phyloP scores from a whole-genome alignment of 2,113 vertebrate species.

The Petroica traversi region DNA sequence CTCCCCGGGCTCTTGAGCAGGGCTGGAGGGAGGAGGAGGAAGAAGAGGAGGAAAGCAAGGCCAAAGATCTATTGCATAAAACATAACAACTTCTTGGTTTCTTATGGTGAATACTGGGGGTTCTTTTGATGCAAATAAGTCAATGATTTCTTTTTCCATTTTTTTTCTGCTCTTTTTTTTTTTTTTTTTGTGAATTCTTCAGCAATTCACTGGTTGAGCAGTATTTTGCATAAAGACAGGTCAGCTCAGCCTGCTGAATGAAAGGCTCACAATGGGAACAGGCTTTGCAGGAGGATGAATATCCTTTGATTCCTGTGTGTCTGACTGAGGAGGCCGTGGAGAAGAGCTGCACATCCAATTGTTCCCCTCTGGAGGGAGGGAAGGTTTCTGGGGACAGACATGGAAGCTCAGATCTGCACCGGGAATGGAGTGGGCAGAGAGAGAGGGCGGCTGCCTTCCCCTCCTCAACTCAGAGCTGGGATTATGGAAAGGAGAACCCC shows the following conservation, averaged over 20 bases:
- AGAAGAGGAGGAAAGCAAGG: not conserved
- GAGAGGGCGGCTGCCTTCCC: not conserved
- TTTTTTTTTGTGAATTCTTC: not conserved
- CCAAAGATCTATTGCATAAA: not conserved
- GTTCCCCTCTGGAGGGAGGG: not conserved
- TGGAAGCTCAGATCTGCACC: not conserved
- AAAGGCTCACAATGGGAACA: not conserved
- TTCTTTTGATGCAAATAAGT: not conserved
- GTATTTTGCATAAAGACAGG: not conserved
- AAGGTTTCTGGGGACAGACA: not conserved
- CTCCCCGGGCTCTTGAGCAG: accelerated
- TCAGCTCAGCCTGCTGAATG: not conserved
- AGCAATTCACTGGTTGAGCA: not conserved
- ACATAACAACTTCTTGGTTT: not conserved
- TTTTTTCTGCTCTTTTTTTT: not conserved
- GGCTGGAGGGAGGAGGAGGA: not conserved
- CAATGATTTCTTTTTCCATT: not conserved
- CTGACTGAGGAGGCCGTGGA: not conserved
- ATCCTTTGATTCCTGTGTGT: not conserved
- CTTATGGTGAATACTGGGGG: not conserved
- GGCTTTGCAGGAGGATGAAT: not conserved
- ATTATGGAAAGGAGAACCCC: not conserved
- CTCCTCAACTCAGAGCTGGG: not conserved
- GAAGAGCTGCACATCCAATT: not conserved
- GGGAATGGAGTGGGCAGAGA: not conserved